Conservation (phyloP, 2,888 invertebrate species). For the Hypercompe scribonia region DNA sequence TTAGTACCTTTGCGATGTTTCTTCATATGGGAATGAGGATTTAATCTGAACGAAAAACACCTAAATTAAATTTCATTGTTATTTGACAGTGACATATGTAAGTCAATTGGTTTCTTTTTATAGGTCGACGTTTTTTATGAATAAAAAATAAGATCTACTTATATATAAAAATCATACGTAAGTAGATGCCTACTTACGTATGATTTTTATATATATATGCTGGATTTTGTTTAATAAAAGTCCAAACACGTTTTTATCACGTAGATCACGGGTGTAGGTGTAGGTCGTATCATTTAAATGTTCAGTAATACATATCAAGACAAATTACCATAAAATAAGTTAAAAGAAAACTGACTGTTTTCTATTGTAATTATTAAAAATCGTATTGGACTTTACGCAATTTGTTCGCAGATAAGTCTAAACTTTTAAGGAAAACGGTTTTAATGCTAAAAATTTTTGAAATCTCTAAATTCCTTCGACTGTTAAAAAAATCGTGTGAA, state of each 20-base stretch:
- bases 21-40: conserved; percentile 29
- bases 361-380: background rate
- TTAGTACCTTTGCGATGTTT: conserved; percentile 39
- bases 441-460: too few species aligned
- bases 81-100: conserved; percentile 13
- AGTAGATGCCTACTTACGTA: too few species aligned
- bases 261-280: too few species aligned
- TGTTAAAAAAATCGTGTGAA: too few species aligned
- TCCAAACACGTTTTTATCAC: background rate
- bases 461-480: too few species aligned
- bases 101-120: background rate
- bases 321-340: too few species aligned
- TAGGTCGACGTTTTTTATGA: background rate
- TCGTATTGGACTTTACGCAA: background rate
- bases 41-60: background rate
- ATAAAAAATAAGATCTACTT: background rate
- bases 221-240: background rate
- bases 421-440: too few species aligned
- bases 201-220: too few species aligned
- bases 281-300: background rate
- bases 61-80: conserved; percentile 15
- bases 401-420: too few species aligned
- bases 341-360: background rate
- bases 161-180: background rate
- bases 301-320: too few species aligned